Evolutionary conservation across 1,140 invertebrate genomes (phyloP).

Genomic region (Ceratina calcarata): DNA sequence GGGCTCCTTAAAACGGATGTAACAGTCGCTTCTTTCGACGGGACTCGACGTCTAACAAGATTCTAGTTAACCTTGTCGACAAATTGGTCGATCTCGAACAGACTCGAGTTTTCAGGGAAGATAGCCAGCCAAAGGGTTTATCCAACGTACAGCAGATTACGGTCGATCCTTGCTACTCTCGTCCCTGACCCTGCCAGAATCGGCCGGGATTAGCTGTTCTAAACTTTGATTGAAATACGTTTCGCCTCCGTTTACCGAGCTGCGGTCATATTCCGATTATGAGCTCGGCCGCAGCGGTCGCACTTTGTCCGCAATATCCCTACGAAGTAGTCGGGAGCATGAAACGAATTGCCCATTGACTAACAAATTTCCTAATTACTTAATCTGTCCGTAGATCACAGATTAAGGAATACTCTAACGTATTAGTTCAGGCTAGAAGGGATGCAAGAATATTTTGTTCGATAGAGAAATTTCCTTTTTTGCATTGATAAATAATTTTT

Average conservation of each 20-base stretch:
- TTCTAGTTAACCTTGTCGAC: constrained; percentile 5
- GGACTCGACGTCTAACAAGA: not conserved
- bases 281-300: constrained; percentile 63
- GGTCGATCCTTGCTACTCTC: constrained; percentile 55
- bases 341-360: constrained; percentile 39
- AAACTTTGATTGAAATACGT: constrained; percentile 76
- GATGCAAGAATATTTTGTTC: too few species aligned
- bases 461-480: too few species aligned
- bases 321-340: constrained; percentile 18
- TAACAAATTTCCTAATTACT: constrained; percentile 22
- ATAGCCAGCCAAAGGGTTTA: not conserved
- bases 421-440: too few species aligned
- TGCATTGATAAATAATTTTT: too few species aligned
- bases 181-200: constrained; percentile 44
- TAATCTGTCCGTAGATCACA: too few species aligned
- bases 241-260: constrained; percentile 71
- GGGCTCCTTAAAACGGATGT: not conserved
- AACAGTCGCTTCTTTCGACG: not conserved
- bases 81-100: not conserved
- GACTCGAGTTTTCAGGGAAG: constrained; percentile 16
- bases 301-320: constrained; percentile 49
- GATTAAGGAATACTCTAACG: too few species aligned
- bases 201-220: constrained; percentile 69
- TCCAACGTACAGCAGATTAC: constrained; percentile 20
- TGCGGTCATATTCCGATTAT: constrained; percentile 58